These are phyloP conservation scores for Muscicapa comitata DNA, from an alignment of 2,797 vertebrate genomes.

Conservation along the genomic window DNA sequence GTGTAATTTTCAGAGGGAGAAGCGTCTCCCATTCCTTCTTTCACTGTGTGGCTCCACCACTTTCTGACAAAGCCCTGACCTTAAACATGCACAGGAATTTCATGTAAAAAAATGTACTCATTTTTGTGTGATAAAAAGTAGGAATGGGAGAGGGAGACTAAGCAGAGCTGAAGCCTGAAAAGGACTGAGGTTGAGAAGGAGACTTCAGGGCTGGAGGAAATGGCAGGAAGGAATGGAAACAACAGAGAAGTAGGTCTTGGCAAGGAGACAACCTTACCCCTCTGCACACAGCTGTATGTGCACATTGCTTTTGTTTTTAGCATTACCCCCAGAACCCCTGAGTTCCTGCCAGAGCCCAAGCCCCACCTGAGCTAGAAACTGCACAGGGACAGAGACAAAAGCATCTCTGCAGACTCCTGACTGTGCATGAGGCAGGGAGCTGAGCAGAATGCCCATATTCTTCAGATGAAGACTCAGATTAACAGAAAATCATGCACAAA, in stretches of 20 bases:
- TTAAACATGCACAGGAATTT: neutral
- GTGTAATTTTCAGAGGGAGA: neutral
- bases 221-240: neutral
- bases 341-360: neutral
- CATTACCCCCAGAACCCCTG: accelerated
- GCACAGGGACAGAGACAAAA: neutral
- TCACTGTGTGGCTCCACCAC: neutral
- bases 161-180: neutral
- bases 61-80: neutral
- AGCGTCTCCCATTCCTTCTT: neutral
- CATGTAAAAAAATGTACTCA: neutral
- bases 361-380: neutral
- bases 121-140: neutral
- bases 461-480: neutral
- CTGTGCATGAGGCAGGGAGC: neutral
- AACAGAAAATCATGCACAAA: neutral
- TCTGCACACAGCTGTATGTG: neutral
- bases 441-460: neutral
- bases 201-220: neutral
- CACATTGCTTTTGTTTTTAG: neutral
- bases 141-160: neutral
- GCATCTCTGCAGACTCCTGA: neutral
- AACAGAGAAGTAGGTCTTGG: neutral
- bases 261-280: neutral
- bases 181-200: neutral